These are phyloP conservation scores for Corythaixoides concolor DNA, from an alignment of 2,113 vertebrate genomes.

Conservation along the genomic window DNA sequence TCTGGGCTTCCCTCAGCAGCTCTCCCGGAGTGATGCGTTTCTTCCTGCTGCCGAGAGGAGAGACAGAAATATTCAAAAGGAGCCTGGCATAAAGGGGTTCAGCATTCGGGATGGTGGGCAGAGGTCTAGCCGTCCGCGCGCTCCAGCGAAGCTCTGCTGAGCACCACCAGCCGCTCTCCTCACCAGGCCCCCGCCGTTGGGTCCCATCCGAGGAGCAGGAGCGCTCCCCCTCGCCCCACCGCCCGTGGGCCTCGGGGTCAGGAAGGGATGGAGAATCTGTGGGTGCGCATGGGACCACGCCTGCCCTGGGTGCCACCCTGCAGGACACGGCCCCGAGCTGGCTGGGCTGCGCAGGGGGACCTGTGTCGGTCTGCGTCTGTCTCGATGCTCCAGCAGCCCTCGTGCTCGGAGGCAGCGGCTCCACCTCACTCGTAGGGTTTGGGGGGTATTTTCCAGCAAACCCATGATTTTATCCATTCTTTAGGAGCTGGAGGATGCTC, in stretches of 20 bases:
- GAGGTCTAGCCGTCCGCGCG: not conserved
- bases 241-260: not conserved
- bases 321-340: not conserved
- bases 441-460: not conserved
- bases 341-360: not conserved
- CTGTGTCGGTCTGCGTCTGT: fast-evolving
- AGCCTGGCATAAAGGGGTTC: not conserved
- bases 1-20: not conserved
- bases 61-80: not conserved
- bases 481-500: not conserved
- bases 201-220: not conserved
- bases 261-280: not conserved
- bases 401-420: not conserved
- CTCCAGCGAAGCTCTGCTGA: not conserved
- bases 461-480: not conserved
- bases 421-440: not conserved
- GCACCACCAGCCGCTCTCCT: not conserved
- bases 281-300: not conserved
- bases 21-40: not conserved
- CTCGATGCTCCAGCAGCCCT: not conserved
- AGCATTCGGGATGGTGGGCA: not conserved
- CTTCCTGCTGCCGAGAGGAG: not conserved
- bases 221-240: not conserved
- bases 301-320: not conserved
- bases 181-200: not conserved